Evolutionary conservation across 2,113 vertebrate genomes (phyloP), one percentile per base, ranked within the genome.

Genomic region (Heterotis niloticus): DNA sequence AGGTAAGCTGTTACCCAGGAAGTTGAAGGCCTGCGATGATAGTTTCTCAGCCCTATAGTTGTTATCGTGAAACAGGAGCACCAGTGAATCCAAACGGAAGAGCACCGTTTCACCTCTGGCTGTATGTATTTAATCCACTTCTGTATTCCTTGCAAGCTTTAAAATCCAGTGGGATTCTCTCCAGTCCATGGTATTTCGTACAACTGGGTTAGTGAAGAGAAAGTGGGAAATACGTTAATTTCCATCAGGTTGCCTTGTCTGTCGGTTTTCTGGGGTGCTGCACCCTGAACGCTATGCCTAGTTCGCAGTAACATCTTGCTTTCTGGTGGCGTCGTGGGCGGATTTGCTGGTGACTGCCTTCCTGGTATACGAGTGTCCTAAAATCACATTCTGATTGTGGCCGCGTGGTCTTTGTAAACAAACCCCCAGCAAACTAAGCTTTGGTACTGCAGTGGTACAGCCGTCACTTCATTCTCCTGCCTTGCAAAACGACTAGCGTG

Each of bases 401-500:
- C 13, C 17, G 52, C 59, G 11, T 67, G 65, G 65, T 24, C 65
- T 14, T 13, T 11, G 65, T 26, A 67, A 13, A 34, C 28, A 14
- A 73, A 56, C 24, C 34, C 34, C n/a, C 23, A 74, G 14, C 71
- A 74, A 51, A 74, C 51, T 24, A 56, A 73, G 51, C 71, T 28
- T 26, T 57, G 5, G 23, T 12, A 26, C 52, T 18, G 23, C 52
- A 57, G 54, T 57, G 14, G 14, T 17, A 11, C 34, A 44, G 7
- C 34, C 2, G 34, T 44, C 34, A 7, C 34, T 4, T 44, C 34
- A 7, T 44, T 44, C 34, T 44, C 34, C 34, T 44, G 34, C 34
- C 34, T 4, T 7, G 7, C 67, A n/a, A 11, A 52, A 4, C 57
- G 51, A 76, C 82, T 76, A 76, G 82, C 78, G 82, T 85, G 79